These are phyloP conservation scores for Oscheius onirici DNA, from an alignment of 2,888 invertebrate genomes.

Conservation along the genomic window DNA sequence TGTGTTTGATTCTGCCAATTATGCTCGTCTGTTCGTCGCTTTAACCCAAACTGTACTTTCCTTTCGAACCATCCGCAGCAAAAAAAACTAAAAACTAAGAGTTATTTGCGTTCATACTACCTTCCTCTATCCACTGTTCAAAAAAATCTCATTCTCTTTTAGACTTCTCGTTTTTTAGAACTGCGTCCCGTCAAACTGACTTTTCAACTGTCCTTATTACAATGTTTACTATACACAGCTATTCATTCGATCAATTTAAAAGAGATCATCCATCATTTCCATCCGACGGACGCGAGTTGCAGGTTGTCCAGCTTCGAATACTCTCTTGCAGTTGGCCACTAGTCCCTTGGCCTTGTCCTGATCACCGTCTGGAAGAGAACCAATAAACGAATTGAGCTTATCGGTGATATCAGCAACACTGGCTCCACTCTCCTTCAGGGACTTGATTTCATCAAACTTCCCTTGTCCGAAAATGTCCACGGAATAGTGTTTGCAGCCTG, in stretches of 20 bases:
- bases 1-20: too few relatives aligned
- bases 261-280: slow-evolving; percentile 2
- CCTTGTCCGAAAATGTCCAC: slow-evolving; percentile 53
- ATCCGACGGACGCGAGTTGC: slow-evolving; percentile 3
- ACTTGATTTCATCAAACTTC: slow-evolving; percentile 44
- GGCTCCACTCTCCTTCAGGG: slow-evolving; percentile 55
- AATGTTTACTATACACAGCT: neutral
- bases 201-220: too few relatives aligned
- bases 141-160: too few relatives aligned
- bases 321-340: slow-evolving; percentile 42
- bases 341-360: slow-evolving; percentile 48
- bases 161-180: too few relatives aligned
- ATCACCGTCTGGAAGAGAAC: slow-evolving; percentile 40
- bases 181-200: too few relatives aligned
- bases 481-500: slow-evolving; percentile 45
- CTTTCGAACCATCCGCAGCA: too few relatives aligned
- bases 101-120: too few relatives aligned
- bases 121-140: too few relatives aligned
- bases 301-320: slow-evolving; percentile 25
- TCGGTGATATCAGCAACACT: slow-evolving; percentile 27
- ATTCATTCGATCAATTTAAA: neutral
- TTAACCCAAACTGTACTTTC: too few relatives aligned
- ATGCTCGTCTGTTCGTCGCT: too few relatives aligned
- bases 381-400: slow-evolving; percentile 36
- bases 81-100: too few relatives aligned